These are phyloP conservation scores for Manduca sexta DNA, from an alignment of 1,140 invertebrate genomes.

Conservation along the genomic window DNA sequence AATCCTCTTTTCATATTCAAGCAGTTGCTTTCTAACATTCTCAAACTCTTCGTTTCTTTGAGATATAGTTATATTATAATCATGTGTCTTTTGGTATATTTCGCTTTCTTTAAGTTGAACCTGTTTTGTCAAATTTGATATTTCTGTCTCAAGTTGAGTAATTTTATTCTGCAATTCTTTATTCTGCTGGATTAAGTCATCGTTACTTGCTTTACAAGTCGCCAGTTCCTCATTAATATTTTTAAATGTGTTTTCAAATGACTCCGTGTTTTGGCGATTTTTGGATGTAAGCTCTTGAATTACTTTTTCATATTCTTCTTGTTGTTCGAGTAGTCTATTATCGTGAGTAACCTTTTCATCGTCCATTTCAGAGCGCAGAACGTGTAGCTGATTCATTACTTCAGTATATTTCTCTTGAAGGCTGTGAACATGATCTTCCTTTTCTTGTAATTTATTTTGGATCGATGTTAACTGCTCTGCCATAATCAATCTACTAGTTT, in stretches of 20 bases:
- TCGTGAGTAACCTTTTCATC: slow-evolving; percentile 62
- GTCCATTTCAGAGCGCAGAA: slow-evolving; percentile 59
- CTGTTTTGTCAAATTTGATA: slow-evolving; percentile 43
- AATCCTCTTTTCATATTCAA: slow-evolving; percentile 66
- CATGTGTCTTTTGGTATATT: slow-evolving; percentile 58
- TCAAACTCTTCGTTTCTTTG: slow-evolving; percentile 65
- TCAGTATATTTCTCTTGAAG: slow-evolving; percentile 52
- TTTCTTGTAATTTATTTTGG: slow-evolving; percentile 64
- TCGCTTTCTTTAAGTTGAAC: slow-evolving; percentile 55
- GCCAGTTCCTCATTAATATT: slow-evolving; percentile 42
- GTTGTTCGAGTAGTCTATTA: slow-evolving; percentile 59
- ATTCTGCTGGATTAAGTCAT: slow-evolving; percentile 29
- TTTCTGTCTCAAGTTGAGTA: slow-evolving; percentile 27
- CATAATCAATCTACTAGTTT: slow-evolving; percentile 65
- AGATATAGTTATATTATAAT: slow-evolving; percentile 40
- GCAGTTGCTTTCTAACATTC: slow-evolving; percentile 54
- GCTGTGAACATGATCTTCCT: slow-evolving; percentile 57
- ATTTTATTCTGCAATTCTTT: slow-evolving; percentile 22
- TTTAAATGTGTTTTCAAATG: slow-evolving; percentile 28
- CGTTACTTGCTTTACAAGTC: slow-evolving; percentile 36
- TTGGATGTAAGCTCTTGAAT: slow-evolving; percentile 38
- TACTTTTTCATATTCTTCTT: slow-evolving; percentile 61
- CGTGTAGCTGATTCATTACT: slow-evolving; percentile 59
- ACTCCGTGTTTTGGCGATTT: slow-evolving; percentile 30
- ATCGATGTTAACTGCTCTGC: slow-evolving; percentile 54